Percentiles rank a stretch among this genome's conserved stretches.
phyloP scores from a whole-genome alignment of 1,140 invertebrate genomes.

The Holotrichia oblita region DNA sequence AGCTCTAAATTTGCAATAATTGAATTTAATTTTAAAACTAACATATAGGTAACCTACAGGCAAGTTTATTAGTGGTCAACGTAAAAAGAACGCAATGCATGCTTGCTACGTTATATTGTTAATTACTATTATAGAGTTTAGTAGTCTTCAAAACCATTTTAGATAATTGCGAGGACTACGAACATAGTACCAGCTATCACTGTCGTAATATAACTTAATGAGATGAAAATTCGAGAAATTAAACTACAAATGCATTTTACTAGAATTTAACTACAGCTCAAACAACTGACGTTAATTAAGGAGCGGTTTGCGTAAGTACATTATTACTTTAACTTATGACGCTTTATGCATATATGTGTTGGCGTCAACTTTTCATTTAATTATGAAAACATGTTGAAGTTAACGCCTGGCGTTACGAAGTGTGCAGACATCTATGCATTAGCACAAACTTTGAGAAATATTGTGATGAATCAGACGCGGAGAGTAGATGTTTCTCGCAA shows the following conservation, averaged over 20 bases:
- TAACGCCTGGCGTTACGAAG: background rate
- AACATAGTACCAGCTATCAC: background rate
- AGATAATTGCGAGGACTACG: too few species aligned
- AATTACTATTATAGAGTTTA: too few species aligned
- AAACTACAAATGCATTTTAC: background rate
- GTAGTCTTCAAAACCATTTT: too few species aligned
- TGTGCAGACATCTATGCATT: background rate
- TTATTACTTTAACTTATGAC: background rate
- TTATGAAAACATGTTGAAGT: background rate
- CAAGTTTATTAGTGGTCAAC: too few species aligned
- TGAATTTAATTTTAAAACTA: too few species aligned
- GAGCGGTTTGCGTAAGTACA: background rate
- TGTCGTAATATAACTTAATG: background rate
- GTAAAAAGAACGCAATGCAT: too few species aligned
- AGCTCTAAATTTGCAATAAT: too few species aligned
- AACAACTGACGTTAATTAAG: constrained; percentile 6
- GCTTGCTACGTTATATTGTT: too few species aligned
- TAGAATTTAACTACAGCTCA: background rate
- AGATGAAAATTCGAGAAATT: background rate
- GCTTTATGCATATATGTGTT: background rate
- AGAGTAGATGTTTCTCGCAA: too few species aligned
- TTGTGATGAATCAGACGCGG: background rate
- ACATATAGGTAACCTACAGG: too few species aligned
- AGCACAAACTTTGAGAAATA: background rate
- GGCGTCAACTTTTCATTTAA: constrained; percentile 16